phyloP scores from a whole-genome alignment of 2,888 invertebrate genomes.

The Syritta pipiens region DNA sequence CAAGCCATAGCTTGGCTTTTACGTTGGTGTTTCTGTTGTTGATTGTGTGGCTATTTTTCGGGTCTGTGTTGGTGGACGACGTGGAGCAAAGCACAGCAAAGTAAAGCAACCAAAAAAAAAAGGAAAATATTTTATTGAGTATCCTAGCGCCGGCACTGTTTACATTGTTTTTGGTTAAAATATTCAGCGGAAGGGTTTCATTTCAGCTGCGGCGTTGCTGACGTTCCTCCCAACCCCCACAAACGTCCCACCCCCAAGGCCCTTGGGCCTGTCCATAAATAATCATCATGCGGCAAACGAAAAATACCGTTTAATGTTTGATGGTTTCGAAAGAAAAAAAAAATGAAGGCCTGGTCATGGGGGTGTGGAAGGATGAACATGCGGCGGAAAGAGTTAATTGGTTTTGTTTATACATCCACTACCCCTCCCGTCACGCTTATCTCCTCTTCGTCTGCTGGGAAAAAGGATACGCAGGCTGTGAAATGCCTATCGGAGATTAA shows the following conservation, averaged over 20 bases:
- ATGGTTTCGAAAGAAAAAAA: neutral
- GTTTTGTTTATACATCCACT: constrained; percentile 27
- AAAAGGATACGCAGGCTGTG: neutral
- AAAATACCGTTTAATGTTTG: constrained; percentile 43
- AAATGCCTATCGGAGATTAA: neutral
- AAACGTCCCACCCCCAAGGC: neutral
- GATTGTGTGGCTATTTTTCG: neutral
- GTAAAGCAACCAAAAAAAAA: too few species aligned
- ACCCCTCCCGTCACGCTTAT: too few species aligned
- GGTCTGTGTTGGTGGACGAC: too few species aligned
- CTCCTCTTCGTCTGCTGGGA: too few species aligned
- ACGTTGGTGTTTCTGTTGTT: neutral
- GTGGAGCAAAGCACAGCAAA: too few species aligned
- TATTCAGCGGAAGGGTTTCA: constrained; percentile 36
- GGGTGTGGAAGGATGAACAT: neutral
- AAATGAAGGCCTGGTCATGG: neutral
- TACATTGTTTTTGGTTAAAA: constrained; percentile 32
- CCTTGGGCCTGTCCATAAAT: constrained; percentile 9
- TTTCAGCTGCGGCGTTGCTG: neutral
- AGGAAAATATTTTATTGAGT: too few species aligned
- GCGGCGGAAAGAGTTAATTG: constrained; percentile 33
- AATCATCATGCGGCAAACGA: constrained; percentile 44
- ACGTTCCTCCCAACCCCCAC: neutral
- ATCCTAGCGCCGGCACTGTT: constrained; percentile 13
- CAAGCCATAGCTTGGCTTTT: too few species aligned